phyloP scores from a whole-genome alignment of 2,888 invertebrate genomes.

The Scaptomyza flava region DNA sequence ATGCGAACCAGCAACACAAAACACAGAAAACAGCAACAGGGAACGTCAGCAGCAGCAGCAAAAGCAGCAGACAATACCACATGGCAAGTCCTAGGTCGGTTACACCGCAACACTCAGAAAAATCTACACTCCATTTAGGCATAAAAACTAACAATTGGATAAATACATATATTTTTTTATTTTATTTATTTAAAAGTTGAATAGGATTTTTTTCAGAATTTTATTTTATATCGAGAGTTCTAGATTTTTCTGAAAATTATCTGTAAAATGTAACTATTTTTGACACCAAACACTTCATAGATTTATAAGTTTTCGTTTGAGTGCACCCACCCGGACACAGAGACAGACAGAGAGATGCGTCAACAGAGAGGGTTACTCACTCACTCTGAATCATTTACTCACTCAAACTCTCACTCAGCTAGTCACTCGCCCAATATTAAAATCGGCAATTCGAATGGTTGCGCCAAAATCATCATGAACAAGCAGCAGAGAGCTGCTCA shows the following conservation, averaged over 20 bases:
- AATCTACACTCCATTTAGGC: background rate
- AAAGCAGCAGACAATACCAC: slow-evolving; percentile 75
- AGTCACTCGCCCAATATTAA: slow-evolving; percentile 56
- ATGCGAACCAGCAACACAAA: slow-evolving; percentile 43
- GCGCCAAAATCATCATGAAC: slow-evolving; percentile 60
- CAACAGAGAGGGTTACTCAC: slow-evolving; percentile 47
- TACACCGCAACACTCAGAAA: slow-evolving; percentile 63
- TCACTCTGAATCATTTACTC: slow-evolving; percentile 8
- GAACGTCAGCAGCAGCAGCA: slow-evolving; percentile 33
- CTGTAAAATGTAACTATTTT: background rate
- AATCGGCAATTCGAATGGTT: slow-evolving; percentile 72
- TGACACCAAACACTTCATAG: background rate
- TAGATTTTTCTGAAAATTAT: too few relatives aligned
- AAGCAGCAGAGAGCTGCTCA: slow-evolving; percentile 43
- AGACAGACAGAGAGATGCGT: slow-evolving; percentile 1
- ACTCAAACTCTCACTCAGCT: slow-evolving; percentile 15
- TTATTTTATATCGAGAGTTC: too few relatives aligned
- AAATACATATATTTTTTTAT: too few relatives aligned
- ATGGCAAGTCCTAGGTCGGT: slow-evolving; percentile 83
- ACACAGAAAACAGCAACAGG: slow-evolving; percentile 31
- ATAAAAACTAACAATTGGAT: too few relatives aligned
- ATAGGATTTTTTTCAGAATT: too few relatives aligned
- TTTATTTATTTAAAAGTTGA: too few relatives aligned
- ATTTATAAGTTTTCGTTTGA: background rate
- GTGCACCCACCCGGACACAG: slow-evolving; percentile 27